Evolutionary conservation across 2,113 vertebrate species (phyloP), one percentile per base, ranked within the genome.

Genomic region (Amphiprion percula): DNA sequence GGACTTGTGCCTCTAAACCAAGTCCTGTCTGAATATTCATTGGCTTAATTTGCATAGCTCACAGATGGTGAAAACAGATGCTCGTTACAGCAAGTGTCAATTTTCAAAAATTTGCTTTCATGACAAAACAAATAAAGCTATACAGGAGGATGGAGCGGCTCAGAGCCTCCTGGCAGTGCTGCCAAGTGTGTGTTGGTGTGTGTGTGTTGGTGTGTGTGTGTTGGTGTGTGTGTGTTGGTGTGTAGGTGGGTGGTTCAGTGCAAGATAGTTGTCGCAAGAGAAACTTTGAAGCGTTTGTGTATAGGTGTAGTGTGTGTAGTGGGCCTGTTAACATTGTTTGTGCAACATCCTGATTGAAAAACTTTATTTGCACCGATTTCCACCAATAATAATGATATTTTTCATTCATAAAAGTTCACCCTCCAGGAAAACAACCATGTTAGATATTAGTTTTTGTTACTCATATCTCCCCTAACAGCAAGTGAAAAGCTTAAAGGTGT

Each of bases 91-190:
- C 79, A 86, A 91, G 90, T 86, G 91, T 92, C 93, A 90, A 68
- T 90, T 93, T 92, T 92, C 81, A 74, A 90, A 90, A 88, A 94
- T 93, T 89, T 94, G 90, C 88, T 94, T 94, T 90, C 90, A 89
- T 91, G 92, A 95, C 92, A 94, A 94, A 93, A 92, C 93, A 94
- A 94, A 94, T 94, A 92, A 94, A 94, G 93, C 83, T 87, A 91
- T 91, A 91, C 87, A 83, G 87, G 83, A 91, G 78, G 82, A 90
- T 86, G 86, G 91, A 85, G 87, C 80, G 66, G 44, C 88, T 89
- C 85, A 53, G 86, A 83, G 80, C 88, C 80, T 88, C 81, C 89
- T 83, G 92, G 91, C 69, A 80, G 82, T 50, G 74, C 69, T 81
- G 79, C 84, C 71, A 68, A 74, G 39, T 61, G 70, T 64, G 74